Evolutionary conservation across 2,888 invertebrate genomes (phyloP), one percentile per base, ranked within the genome.

Genomic region (Heliconius hortense): DNA sequence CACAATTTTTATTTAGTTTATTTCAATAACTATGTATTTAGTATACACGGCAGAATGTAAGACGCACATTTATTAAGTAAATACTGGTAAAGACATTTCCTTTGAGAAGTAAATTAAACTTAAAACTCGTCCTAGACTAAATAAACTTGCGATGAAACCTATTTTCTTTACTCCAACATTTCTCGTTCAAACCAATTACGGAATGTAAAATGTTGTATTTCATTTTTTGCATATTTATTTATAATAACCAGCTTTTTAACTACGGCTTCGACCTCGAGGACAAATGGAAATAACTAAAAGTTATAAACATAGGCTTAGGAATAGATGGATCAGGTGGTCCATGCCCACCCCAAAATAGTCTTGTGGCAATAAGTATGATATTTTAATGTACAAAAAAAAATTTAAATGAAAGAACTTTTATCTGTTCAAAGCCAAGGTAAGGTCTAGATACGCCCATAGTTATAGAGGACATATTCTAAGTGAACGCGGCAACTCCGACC

Each of bases 171-270:
- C 69, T 73, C 35, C 26, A 69, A 62, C 62, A 69, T 73, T 68
- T 63, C 73, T 73, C 56, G 39, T 18, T 43, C 28, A 43, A 73
- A 77, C 73, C 72, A 63, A 53, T 64, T 75, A 62, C 62, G 10
- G 5, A 63, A 56, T 64, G 28, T 56, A 56, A 71, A 59, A 21
- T 26, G 70, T 64, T n/a, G n/a, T 56, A 56, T 56, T n/a, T 3
- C 7, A 10, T n/a, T 43, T 15, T 15, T 7, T 48, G 2, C 7
- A 48, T 18, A 48, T 48, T 48, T 48, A 48, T 48, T 48, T 48
- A 48, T 48, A 48, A 18, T 18, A 21, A 48, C 48, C 48, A 48
- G 18, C 48, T 48, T 18, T 56, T 56, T 56, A n/a, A 3, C n/a
- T 56, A n/a, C 56, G 56, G 56, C 56, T 56, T 56, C n/a, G n/a